Conservation (phyloP, 2,113 vertebrate genomes). For the Apus apus region DNA sequence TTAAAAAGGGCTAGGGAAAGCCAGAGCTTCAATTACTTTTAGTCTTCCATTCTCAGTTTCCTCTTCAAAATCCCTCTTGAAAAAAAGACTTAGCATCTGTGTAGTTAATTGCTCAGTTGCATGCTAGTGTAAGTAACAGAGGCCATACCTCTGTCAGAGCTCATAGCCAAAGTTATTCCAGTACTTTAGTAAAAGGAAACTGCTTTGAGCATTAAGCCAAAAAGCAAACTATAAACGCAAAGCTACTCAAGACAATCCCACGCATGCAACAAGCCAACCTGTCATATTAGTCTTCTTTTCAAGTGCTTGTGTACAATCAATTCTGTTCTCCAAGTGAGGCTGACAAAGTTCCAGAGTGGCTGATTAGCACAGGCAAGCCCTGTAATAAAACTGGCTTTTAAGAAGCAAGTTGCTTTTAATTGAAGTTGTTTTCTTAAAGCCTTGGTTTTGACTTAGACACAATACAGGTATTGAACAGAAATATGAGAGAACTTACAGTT, state of each 20-base stretch:
- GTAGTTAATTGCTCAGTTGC: constrained; percentile 21
- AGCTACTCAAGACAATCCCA: background rate
- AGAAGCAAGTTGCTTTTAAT: constrained; percentile 9
- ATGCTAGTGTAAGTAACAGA: constrained; percentile 54
- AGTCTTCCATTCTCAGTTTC: background rate
- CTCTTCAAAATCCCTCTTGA: background rate
- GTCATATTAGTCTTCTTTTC: background rate
- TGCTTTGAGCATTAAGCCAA: constrained; percentile 58
- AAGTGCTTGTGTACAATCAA: background rate
- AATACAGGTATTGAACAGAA: constrained; percentile 45
- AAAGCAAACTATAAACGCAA: constrained; percentile 4
- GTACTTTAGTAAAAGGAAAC: constrained; percentile 18
- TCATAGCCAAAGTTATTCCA: constrained; percentile 30
- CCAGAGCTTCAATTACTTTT: background rate
- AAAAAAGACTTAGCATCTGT: background rate
- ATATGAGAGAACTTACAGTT: background rate
- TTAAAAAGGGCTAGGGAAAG: background rate
- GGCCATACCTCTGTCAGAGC: constrained; percentile 7
- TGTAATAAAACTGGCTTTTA: constrained; percentile 15
- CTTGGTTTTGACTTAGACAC: constrained; percentile 41
- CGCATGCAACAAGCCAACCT: background rate
- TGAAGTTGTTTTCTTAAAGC: constrained; percentile 7
- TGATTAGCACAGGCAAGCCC: background rate
- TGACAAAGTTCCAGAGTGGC: background rate
- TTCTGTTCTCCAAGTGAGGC: background rate